phyloP scores from a whole-genome alignment of 2,888 invertebrate species.

The Andrena marginata region DNA sequence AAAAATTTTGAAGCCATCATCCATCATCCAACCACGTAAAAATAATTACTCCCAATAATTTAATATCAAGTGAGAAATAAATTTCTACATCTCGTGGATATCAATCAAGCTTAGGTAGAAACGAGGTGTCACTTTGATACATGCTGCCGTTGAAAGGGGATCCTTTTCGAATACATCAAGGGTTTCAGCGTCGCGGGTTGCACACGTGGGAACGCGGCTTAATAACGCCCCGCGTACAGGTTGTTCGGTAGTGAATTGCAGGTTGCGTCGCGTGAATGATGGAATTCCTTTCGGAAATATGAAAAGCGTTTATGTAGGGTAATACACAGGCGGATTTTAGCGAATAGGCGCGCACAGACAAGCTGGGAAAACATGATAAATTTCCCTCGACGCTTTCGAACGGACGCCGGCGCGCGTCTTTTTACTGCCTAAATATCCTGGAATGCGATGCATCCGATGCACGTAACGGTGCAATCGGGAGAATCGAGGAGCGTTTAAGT shows the following conservation, averaged over 20 bases:
- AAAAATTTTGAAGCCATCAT: no score
- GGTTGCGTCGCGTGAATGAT: background rate
- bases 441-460: background rate
- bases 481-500: background rate
- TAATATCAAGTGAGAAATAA: no score
- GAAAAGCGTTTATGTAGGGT: background rate
- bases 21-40: no score
- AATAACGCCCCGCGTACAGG: background rate
- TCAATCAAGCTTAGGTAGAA: no score
- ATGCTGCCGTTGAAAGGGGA: no score
- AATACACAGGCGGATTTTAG: constrained; percentile 2
- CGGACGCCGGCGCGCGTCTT: background rate
- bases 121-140: no score
- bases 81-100: no score
- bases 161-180: no score
- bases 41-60: no score
- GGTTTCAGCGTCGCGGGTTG: no score
- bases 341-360: background rate
- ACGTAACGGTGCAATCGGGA: constrained; percentile 6
- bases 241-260: background rate
- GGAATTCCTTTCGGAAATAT: constrained; percentile 2
- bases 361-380: constrained; percentile 16
- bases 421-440: constrained; percentile 12
- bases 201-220: background rate
- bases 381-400: constrained; percentile 16